These are phyloP conservation scores for Iguana delicatissima DNA, from an alignment of 2,797 vertebrate species.

Conservation along the genomic window DNA sequence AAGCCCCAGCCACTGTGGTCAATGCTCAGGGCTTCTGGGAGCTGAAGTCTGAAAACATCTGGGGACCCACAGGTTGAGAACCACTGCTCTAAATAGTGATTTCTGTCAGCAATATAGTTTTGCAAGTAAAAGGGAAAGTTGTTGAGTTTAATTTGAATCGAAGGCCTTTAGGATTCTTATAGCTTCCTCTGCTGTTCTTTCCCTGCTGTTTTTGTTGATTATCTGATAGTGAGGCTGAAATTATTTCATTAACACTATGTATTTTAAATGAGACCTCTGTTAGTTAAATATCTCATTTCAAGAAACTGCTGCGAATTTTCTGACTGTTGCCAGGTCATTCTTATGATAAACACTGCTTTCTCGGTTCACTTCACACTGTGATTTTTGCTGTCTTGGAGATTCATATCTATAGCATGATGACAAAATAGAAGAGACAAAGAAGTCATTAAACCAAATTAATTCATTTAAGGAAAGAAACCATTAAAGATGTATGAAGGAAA, in stretches of 20 bases:
- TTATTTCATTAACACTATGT: constrained; percentile 62
- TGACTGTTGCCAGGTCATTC: constrained; percentile 53
- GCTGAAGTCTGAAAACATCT: too few relatives aligned
- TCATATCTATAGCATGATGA: constrained; percentile 45
- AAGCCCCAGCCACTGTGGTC: too few relatives aligned
- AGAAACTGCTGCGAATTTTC: constrained; percentile 44
- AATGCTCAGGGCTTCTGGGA: too few relatives aligned
- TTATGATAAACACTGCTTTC: constrained; percentile 41
- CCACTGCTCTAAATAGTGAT: background rate
- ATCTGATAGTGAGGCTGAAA: constrained; percentile 55
- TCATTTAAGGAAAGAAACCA: constrained; percentile 44
- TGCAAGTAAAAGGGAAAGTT: constrained; percentile 35
- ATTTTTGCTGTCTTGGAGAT: constrained; percentile 43
- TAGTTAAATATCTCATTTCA: constrained; percentile 62
- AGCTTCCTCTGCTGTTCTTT: constrained; percentile 24
- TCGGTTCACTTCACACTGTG: constrained; percentile 24
- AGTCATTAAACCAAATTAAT: constrained; percentile 57
- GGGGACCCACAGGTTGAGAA: too few relatives aligned
- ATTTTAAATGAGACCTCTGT: constrained; percentile 35
- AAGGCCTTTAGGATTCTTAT: constrained; percentile 38
- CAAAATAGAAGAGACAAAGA: constrained; percentile 49
- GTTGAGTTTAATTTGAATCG: constrained; percentile 57
- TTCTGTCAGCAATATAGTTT: constrained; percentile 45
- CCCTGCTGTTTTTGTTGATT: constrained; percentile 57
- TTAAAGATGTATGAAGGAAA: constrained; percentile 57